These are phyloP conservation scores for Arrhopalites spinosus DNA, from an alignment of 2,888 invertebrate genomes.

Conservation along the genomic window DNA sequence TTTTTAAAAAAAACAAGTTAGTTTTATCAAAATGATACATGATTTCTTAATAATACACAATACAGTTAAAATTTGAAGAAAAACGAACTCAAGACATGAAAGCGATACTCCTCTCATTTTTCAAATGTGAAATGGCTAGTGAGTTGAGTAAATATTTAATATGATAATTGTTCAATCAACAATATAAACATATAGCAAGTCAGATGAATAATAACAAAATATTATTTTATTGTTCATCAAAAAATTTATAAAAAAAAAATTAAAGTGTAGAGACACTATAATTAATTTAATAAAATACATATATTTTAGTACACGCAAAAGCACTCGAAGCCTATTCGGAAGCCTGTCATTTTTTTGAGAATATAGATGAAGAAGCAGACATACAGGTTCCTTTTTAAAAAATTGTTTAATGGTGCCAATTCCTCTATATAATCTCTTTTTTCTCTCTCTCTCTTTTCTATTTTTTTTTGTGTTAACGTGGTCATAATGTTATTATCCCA, in stretches of 20 bases:
- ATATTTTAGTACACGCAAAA: constrained; percentile 29
- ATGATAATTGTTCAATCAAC: background rate
- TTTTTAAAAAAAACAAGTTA: background rate
- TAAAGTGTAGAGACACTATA: background rate
- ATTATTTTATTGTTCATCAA: background rate
- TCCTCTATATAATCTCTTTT: background rate
- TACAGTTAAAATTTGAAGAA: background rate
- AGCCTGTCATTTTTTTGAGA: constrained; percentile 41
- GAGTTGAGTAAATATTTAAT: background rate
- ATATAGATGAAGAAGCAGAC: constrained; percentile 45
- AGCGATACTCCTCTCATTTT: constrained; percentile 40
- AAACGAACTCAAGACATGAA: constrained; percentile 38
- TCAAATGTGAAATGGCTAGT: constrained; percentile 43
- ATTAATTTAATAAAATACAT: background rate
- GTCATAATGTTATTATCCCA: background rate
- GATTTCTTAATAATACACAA: background rate
- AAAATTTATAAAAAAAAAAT: background rate
- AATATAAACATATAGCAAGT: no score
- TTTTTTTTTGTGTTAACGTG: background rate
- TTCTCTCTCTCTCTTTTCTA: background rate
- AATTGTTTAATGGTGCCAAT: background rate
- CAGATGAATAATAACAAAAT: no score
- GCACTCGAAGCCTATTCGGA: constrained; percentile 42
- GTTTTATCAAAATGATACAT: background rate
- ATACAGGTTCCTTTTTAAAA: constrained; percentile 26